phyloP scores from a whole-genome alignment of 2,888 invertebrate species.

The Zhuqinia jingwanae region DNA sequence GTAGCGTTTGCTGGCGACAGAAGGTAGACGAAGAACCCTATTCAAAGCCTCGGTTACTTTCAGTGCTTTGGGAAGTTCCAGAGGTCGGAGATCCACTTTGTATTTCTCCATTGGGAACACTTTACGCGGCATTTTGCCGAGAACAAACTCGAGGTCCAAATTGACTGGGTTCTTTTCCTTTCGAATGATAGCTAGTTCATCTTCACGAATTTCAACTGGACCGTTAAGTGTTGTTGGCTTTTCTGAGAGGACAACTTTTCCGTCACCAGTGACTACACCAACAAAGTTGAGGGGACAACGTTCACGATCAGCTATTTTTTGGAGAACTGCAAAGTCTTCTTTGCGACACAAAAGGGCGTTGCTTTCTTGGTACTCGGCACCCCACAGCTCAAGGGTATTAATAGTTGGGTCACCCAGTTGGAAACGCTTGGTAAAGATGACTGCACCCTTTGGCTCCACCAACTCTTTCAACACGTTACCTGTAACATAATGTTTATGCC shows the following conservation, averaged over 20 bases:
- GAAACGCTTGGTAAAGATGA: slow-evolving; percentile 92
- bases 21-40: slow-evolving; percentile 91
- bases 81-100: slow-evolving; percentile 82
- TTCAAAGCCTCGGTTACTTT: slow-evolving; percentile 87
- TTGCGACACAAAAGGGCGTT: slow-evolving; percentile 92
- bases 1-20: slow-evolving; percentile 97
- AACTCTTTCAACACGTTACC: slow-evolving; percentile 98
- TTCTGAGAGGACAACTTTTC: slow-evolving; percentile 77
- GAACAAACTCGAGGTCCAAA: slow-evolving; percentile 92
- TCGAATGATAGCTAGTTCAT: slow-evolving; percentile 76
- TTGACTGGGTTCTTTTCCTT: slow-evolving; percentile 88
- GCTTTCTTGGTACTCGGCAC: slow-evolving; percentile 98
- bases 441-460: slow-evolving; percentile 96
- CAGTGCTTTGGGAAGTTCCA: slow-evolving; percentile 84
- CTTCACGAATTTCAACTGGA: slow-evolving; percentile 70
- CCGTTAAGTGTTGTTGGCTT: slow-evolving; percentile 63
- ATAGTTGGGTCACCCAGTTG: slow-evolving; percentile 97
- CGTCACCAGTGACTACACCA: slow-evolving; percentile 92
- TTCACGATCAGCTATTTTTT: slow-evolving; percentile 90
- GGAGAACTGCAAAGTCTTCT: slow-evolving; percentile 85
- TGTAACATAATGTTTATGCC: no score
- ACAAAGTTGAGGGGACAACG: slow-evolving; percentile 96
- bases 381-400: slow-evolving; percentile 96
- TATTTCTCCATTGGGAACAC: slow-evolving; percentile 85
- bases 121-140: slow-evolving; percentile 93